Conservation (phyloP, 2,888 invertebrate genomes). For the Dynastes maya region DNA sequence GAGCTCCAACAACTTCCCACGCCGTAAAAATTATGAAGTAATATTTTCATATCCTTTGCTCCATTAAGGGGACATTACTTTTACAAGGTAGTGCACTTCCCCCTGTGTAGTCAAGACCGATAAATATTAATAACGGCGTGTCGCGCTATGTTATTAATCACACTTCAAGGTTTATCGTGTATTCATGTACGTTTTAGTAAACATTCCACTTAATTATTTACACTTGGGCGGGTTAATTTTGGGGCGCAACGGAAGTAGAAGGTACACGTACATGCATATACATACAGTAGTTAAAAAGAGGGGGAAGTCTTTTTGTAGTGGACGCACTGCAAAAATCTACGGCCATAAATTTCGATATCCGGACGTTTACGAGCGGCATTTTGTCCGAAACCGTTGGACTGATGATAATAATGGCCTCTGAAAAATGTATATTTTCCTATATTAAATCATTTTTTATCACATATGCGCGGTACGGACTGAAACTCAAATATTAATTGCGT, state of each 20-base stretch:
- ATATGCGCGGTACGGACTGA: slow-evolving; percentile 25
- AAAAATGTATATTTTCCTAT: slow-evolving; percentile 45
- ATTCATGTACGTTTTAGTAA: slow-evolving; percentile 43
- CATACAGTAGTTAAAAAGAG: neutral
- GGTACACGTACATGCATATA: slow-evolving; percentile 4
- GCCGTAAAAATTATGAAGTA: too few relatives aligned
- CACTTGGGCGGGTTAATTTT: slow-evolving; percentile 44
- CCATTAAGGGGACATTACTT: too few relatives aligned
- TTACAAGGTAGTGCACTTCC: slow-evolving; percentile 10
- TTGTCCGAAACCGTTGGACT: slow-evolving; percentile 43
- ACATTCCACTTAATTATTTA: slow-evolving; percentile 47
- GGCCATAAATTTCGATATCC: slow-evolving; percentile 39
- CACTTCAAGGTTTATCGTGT: slow-evolving; percentile 47
- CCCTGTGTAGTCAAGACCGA: slow-evolving; percentile 35
- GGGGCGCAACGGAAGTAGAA: slow-evolving; percentile 34
- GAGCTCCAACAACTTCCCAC: too few relatives aligned
- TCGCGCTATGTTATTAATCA: slow-evolving; percentile 37
- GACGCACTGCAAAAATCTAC: slow-evolving; percentile 28
- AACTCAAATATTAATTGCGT: slow-evolving; percentile 37
- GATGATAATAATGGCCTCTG: slow-evolving; percentile 37
- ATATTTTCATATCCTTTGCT: too few relatives aligned
- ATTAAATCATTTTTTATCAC: slow-evolving; percentile 45
- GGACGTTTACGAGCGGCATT: slow-evolving; percentile 44
- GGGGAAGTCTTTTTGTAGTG: slow-evolving; percentile 26
- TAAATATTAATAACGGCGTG: slow-evolving; percentile 46